Evolutionary conservation across 2,113 vertebrate genomes (phyloP), one percentile per base, ranked within the genome.

Genomic region (Chascanopsetta lugubris): DNA sequence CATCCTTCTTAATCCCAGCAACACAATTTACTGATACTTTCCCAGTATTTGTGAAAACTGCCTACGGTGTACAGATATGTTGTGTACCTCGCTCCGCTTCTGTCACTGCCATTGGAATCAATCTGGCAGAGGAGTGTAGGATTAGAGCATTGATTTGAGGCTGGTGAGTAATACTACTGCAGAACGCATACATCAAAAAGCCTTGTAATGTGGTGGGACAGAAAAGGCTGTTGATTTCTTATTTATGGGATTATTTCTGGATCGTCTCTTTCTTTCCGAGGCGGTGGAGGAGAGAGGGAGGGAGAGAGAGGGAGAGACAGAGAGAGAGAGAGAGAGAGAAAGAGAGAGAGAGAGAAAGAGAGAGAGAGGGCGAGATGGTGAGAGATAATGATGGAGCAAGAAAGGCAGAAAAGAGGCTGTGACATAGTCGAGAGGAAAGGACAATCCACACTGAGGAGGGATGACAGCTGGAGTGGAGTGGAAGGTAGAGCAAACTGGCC

Each of bases 161-260:
- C 75, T 27, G 66, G 84, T 91, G 91, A 93, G 85, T 93, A 94
- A 94, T 92, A 93, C 92, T 69, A 60, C 84, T 90, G 88, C 87
- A 86, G 85, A 91, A 92, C 83, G 77, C 75, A 89, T 93, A 90
- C 55, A 92, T 94, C 92, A 94, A 86, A 84, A 59, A 49, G n/a
- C n/a, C 55, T 78, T 64, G 84, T 88, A 94, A 94, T 89, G 71
- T 71, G 86, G 61, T 49, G 82, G 85, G 91, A 92, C 83, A 92
- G 84, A 89, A 92, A 91, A 88, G 80, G 82, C 83, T 80, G 87
- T 80, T 87, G 85, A 91, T 92, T 94, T 93, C 84, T 94, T 92
- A 93, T 94, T 93, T 94, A 93, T 90, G 80, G 86, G 57, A 80
- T 89, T 92, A 93, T 90, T 93, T 93, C 85, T 85, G 87, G 85